Conservation (phyloP, 2,797 vertebrate genomes). For the Sparidentex hasta region DNA sequence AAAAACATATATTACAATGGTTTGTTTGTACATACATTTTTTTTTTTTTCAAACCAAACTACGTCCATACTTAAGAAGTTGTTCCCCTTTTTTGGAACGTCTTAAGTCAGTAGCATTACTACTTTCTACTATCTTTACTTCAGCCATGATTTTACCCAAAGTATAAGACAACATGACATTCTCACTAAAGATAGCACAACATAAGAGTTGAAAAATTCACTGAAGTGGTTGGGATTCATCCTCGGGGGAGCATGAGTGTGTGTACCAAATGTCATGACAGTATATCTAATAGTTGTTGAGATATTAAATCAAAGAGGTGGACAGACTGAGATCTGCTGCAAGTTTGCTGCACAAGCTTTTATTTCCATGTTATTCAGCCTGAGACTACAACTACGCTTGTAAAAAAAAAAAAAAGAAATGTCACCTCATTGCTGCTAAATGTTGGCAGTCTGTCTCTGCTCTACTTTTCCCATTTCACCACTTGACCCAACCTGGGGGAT, state of each 20-base stretch:
- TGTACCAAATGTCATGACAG: neutral
- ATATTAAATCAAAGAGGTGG: neutral
- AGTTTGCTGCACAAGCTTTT: neutral
- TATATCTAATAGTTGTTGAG: neutral
- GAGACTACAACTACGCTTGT: neutral
- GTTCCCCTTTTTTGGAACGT: no score
- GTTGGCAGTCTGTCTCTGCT: neutral
- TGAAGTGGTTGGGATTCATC: neutral
- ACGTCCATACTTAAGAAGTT: no score
- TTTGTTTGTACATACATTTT: no score
- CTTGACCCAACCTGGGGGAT: constrained; percentile 46
- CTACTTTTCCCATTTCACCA: constrained; percentile 38
- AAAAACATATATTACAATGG: no score
- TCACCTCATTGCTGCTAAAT: constrained; percentile 8
- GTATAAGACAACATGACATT: neutral
- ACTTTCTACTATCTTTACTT: no score
- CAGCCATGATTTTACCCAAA: no score
- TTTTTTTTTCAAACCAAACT: no score
- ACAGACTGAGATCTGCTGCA: neutral
- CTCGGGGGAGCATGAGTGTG: neutral
- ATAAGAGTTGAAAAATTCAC: neutral
- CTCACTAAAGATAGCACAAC: no score
- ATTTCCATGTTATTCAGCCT: neutral
- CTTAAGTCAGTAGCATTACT: no score
- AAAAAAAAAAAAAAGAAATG: neutral